Evolutionary conservation across 2,888 invertebrate species (phyloP).

Genomic region (Odontocolon sp.): DNA sequence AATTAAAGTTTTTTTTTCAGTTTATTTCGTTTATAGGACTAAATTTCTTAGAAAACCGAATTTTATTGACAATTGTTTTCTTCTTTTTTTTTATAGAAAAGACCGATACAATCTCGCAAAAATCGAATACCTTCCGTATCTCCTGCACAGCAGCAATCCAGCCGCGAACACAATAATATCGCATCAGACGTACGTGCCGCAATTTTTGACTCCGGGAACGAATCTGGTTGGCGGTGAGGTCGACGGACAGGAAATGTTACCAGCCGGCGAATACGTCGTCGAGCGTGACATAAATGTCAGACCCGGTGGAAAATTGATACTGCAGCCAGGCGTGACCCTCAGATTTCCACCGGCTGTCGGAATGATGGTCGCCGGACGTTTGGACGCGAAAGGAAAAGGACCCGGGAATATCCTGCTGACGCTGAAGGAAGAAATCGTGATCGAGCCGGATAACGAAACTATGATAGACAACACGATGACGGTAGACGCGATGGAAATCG

Average conservation of each 20-base stretch:
- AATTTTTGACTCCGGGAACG: constrained; percentile 87
- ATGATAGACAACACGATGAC: constrained; percentile 81
- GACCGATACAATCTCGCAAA: constrained; percentile 97
- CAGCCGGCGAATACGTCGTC: constrained; percentile 94
- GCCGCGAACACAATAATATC: constrained; percentile 91
- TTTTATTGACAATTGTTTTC: too few species aligned
- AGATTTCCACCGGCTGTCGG: constrained; percentile 96
- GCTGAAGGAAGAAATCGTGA: constrained; percentile 88
- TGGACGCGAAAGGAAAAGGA: constrained; percentile 90
- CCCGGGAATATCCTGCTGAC: constrained; percentile 92
- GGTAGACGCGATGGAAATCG: constrained; percentile 36
- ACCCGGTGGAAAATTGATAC: constrained; percentile 94
- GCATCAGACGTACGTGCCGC: constrained; percentile 89
- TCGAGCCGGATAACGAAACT: constrained; percentile 84
- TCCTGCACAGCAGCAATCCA: constrained; percentile 94
- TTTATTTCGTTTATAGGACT: too few species aligned
- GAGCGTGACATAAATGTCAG: constrained; percentile 96
- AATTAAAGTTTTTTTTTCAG: too few species aligned
- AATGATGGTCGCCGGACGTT: constrained; percentile 96
- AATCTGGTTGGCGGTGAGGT: constrained; percentile 94
- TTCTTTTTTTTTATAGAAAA: constrained; percentile 83
- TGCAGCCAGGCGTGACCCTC: constrained; percentile 94
- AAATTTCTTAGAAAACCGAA: too few species aligned
- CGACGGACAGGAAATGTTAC: constrained; percentile 92
- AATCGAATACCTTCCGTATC: constrained; percentile 94